Conservation (phyloP, 2,888 invertebrate species). For the Mactromeris polynyma region DNA sequence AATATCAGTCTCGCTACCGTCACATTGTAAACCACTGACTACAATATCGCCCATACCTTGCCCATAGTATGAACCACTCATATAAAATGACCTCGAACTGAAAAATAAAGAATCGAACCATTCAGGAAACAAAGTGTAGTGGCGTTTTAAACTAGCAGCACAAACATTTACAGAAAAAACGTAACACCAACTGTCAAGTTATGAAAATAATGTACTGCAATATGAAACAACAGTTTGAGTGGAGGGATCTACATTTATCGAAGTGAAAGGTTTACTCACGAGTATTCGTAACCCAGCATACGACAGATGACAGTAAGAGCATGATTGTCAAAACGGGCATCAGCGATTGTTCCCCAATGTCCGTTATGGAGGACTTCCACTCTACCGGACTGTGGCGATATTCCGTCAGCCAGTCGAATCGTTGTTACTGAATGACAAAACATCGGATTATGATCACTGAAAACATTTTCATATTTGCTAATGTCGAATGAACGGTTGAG, state of each 20-base stretch:
- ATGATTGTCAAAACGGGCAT: slow-evolving; percentile 40
- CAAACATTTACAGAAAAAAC: no score
- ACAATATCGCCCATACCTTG: slow-evolving; percentile 51
- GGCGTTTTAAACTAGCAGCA: no score
- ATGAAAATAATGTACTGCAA: no score
- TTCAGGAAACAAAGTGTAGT: neutral
- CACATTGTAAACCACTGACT: slow-evolving; percentile 26
- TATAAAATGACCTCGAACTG: slow-evolving; percentile 48
- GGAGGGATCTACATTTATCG: no score
- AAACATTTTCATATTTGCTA: no score
- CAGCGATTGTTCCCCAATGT: slow-evolving; percentile 55
- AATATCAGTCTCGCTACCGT: slow-evolving; percentile 51
- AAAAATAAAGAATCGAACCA: no score
- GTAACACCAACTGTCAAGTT: no score
- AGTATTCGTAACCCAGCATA: slow-evolving; percentile 51
- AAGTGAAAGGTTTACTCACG: no score
- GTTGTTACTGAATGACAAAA: slow-evolving; percentile 46
- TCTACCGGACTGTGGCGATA: slow-evolving; percentile 55
- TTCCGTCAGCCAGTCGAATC: slow-evolving; percentile 48
- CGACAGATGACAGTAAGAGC: slow-evolving; percentile 53
- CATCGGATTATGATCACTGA: no score
- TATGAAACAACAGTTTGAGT: no score
- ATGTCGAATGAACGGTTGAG: no score
- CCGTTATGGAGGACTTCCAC: slow-evolving; percentile 50
- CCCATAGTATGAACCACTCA: slow-evolving; percentile 37